These are phyloP conservation scores for Pristis pectinata DNA, from an alignment of 2,797 vertebrate genomes.

Conservation along the genomic window DNA sequence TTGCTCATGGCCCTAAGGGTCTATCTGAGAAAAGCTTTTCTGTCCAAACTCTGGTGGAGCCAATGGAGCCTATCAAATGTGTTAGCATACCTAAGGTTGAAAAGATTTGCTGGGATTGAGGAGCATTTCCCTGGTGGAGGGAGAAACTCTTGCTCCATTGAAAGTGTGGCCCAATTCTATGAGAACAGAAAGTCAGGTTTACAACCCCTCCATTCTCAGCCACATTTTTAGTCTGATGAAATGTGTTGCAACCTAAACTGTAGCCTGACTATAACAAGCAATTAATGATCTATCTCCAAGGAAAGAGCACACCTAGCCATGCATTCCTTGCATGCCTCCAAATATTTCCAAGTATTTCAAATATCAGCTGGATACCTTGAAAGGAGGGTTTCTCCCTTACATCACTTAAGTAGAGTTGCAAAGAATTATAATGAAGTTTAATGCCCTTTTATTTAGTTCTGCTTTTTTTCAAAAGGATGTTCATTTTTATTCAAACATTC, in stretches of 20 bases:
- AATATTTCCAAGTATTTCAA: background rate
- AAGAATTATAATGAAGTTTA: slow-evolving; percentile 5
- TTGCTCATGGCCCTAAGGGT: background rate
- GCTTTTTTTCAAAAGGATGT: background rate
- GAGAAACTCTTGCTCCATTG: background rate
- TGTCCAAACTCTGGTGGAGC: background rate
- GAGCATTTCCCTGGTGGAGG: background rate
- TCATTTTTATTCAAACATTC: background rate
- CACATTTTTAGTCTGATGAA: too few relatives aligned
- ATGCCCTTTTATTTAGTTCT: background rate
- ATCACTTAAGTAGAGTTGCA: background rate
- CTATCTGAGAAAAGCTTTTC: background rate
- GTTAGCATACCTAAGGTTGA: background rate
- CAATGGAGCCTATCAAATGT: background rate
- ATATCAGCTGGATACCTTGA: background rate
- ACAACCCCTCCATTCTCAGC: background rate
- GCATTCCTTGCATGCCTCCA: background rate
- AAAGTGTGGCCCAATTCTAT: background rate
- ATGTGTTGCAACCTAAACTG: background rate
- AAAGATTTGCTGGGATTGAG: background rate
- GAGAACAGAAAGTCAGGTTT: background rate
- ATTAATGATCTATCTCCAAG: background rate
- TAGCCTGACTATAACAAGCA: background rate
- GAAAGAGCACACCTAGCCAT: background rate
- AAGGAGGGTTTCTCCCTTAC: background rate